phyloP scores from a whole-genome alignment of 2,888 invertebrate genomes.

The Drosophila mimetica region DNA sequence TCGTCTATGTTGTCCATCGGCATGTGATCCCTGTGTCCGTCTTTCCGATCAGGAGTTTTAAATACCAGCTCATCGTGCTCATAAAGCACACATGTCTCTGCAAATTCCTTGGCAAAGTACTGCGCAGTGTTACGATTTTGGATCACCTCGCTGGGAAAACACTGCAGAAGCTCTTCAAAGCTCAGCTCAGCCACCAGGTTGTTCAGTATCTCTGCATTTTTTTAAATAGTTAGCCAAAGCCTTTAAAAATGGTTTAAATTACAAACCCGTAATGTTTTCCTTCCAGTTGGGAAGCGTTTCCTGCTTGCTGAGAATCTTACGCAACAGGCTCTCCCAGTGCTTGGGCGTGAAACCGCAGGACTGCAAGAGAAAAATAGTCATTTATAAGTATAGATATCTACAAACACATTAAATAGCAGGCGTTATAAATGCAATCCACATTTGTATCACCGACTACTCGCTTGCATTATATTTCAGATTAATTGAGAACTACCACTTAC shows the following conservation, averaged over 20 bases:
- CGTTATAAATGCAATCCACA: no score
- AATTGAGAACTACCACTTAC: slow-evolving; percentile 80
- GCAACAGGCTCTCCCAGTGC: slow-evolving; percentile 83
- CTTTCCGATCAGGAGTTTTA: slow-evolving; percentile 47
- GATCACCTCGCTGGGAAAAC: slow-evolving; percentile 82
- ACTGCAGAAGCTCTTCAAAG: slow-evolving; percentile 83
- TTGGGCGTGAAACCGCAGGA: slow-evolving; percentile 82
- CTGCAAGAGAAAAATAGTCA: slow-evolving; percentile 49
- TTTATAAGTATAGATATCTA: not conserved
- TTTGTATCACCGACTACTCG: no score
- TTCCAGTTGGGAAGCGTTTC: slow-evolving; percentile 82
- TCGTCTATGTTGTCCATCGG: slow-evolving; percentile 84
- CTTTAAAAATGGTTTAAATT: not conserved
- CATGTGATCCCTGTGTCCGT: slow-evolving; percentile 66
- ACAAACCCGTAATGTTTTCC: slow-evolving; percentile 76
- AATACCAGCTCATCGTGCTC: slow-evolving; percentile 73
- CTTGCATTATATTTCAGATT: no score
- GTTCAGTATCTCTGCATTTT: slow-evolving; percentile 79
- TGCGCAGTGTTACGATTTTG: slow-evolving; percentile 76
- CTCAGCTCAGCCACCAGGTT: slow-evolving; percentile 81
- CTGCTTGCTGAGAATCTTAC: slow-evolving; percentile 82
- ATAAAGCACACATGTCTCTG: slow-evolving; percentile 71
- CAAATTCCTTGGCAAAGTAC: slow-evolving; percentile 74
- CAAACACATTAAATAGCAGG: no score
- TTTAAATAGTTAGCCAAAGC: not conserved